Percentiles rank a stretch among this genome's conserved stretches.
phyloP scores from a whole-genome alignment of 2,888 invertebrate species.

The Pyrgus malvae region DNA sequence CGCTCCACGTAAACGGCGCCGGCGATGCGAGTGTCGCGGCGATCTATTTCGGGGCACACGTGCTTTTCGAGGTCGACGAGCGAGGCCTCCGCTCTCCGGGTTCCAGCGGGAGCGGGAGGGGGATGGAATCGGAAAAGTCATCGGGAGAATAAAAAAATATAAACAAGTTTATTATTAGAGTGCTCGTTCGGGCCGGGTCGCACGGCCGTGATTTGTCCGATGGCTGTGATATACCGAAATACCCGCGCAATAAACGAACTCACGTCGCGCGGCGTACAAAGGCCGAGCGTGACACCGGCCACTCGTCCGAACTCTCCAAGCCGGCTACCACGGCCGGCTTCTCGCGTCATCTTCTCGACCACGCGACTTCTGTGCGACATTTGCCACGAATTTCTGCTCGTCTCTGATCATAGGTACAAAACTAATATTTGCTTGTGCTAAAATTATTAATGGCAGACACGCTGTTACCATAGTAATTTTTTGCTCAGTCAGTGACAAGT shows the following conservation, averaged over 20 bases:
- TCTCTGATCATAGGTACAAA: conserved; percentile 35
- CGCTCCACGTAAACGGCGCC: conserved; percentile 32
- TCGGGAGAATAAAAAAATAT: conserved; percentile 74
- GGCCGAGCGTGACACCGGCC: conserved; percentile 58
- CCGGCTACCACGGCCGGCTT: conserved; percentile 46
- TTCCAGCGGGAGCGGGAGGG: conserved; percentile 40
- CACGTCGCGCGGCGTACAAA: conserved; percentile 59
- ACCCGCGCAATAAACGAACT: conserved; percentile 70
- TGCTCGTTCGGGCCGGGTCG: conserved; percentile 78
- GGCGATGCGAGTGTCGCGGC: conserved; percentile 48
- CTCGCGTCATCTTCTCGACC: conserved; percentile 29
- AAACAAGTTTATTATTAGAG: conserved; percentile 81
- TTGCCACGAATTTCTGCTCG: conserved; percentile 26
- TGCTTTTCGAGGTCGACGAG: conserved; percentile 68
- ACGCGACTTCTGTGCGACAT: conserved; percentile 24
- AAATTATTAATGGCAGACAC: background rate
- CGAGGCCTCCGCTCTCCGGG: conserved; percentile 44
- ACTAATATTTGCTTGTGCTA: conserved; percentile 11
- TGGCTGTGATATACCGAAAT: conserved; percentile 78
- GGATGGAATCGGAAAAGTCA: conserved; percentile 58
- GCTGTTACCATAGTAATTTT: background rate
- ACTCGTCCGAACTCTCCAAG: conserved; percentile 47
- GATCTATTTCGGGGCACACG: conserved; percentile 71
- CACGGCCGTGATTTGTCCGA: conserved; percentile 79
- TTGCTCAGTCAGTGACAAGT: background rate